Percentiles rank a stretch among this genome's conserved stretches.
Evolutionary conservation across 2,888 invertebrate genomes (phyloP).

Genomic region (Epirrhoe tristata): DNA sequence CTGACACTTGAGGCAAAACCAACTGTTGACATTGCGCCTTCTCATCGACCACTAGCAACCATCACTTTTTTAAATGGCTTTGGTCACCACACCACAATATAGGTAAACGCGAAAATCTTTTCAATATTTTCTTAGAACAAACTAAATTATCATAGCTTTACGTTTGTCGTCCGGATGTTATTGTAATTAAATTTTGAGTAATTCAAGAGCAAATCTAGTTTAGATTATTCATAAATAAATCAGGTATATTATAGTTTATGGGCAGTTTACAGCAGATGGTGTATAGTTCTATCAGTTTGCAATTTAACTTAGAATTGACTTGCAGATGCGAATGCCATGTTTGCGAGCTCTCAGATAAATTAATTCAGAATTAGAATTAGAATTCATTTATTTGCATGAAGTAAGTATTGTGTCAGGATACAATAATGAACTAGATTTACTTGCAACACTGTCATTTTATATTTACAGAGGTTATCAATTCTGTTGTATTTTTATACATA

Average conservation of each 20-base stretch:
- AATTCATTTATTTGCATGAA: no score
- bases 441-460: not conserved
- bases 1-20: no score
- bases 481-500: no score
- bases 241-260: conserved; percentile 63
- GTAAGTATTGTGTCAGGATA: no score
- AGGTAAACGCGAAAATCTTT: no score
- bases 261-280: conserved; percentile 68
- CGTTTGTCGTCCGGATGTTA: not conserved
- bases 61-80: no score
- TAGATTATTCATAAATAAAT: conserved; percentile 47
- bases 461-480: no score
- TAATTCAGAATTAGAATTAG: no score
- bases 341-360: conserved; percentile 29
- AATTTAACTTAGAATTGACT: conserved; percentile 68
- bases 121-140: no score
- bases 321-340: conserved; percentile 63
- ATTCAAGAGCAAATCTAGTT: not conserved
- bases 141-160: not conserved
- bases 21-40: no score
- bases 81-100: no score
- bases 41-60: no score
- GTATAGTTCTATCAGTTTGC: conserved; percentile 60
- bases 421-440: not conserved
- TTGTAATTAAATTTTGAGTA: not conserved